Percentiles rank a stretch among this genome's conserved stretches.
These are phyloP conservation scores for Carassius gibelio DNA, from an alignment of 2,113 vertebrate species.

Conservation along the genomic window DNA sequence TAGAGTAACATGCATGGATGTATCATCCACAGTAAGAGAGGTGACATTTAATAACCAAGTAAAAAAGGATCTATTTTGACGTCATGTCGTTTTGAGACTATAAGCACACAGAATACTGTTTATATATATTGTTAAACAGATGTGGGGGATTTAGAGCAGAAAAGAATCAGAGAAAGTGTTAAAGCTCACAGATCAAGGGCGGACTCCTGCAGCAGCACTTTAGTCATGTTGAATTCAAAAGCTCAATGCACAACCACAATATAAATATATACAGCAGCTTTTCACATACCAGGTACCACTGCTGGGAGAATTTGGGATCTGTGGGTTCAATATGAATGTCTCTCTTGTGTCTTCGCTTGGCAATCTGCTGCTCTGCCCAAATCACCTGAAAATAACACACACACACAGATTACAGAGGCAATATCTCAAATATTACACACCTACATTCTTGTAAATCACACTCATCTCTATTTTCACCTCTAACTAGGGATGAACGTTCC, in stretches of 20 bases:
- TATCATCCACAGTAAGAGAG: not conserved
- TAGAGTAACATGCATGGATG: not conserved
- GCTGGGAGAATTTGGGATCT: conserved; percentile 91
- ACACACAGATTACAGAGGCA: conserved; percentile 9
- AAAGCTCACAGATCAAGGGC: not conserved
- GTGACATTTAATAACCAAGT: not conserved
- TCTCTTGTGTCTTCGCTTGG: conserved; percentile 83
- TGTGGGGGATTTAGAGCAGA: conserved; percentile 1
- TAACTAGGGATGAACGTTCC: conserved; percentile 1
- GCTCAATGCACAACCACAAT: not conserved
- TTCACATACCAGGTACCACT: conserved; percentile 93
- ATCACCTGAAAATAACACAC: conserved; percentile 75
- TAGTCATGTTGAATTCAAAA: not conserved
- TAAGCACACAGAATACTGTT: not conserved
- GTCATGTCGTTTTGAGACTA: not conserved
- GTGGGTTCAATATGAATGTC: conserved; percentile 86
- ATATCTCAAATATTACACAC: conserved; percentile 19
- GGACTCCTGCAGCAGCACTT: not conserved
- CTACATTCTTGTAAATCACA: not conserved
- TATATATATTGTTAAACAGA: not conserved
- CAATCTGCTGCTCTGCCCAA: conserved; percentile 93
- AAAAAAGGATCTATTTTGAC: not conserved
- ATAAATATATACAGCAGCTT: not conserved
- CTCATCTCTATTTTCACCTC: conserved; percentile 24
- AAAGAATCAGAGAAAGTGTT: not conserved